These are phyloP conservation scores for Thamnophis elegans DNA, from an alignment of 2,797 vertebrate genomes.

Conservation along the genomic window DNA sequence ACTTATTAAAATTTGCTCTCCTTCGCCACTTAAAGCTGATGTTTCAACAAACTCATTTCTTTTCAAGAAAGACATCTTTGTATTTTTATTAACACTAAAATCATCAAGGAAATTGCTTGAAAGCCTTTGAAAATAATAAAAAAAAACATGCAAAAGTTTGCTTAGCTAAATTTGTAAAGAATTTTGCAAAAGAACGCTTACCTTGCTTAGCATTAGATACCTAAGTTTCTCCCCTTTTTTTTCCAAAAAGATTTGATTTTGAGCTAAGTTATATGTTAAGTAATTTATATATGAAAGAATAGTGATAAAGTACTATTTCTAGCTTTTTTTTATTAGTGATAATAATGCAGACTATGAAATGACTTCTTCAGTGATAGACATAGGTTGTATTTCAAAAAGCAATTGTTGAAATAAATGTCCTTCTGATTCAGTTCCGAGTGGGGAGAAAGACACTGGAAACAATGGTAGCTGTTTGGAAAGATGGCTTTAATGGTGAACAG, in stretches of 20 bases:
- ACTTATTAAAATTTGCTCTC: conserved; percentile 11
- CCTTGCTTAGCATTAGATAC: not conserved
- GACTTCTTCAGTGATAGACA: not conserved
- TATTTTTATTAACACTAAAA: not conserved
- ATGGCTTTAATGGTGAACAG: too few relatives aligned
- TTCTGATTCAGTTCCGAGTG: too few relatives aligned
- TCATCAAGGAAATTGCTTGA: conserved; percentile 15
- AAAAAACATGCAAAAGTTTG: not conserved
- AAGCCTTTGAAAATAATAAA: conserved; percentile 15
- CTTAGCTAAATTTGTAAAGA: conserved; percentile 1
- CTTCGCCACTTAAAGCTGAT: not conserved
- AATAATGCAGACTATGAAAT: conserved; percentile 2
- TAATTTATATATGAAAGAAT: conserved; percentile 26
- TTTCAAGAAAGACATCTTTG: not conserved
- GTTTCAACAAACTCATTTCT: not conserved
- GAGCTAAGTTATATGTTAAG: conserved; percentile 35
- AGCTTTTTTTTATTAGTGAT: conserved; percentile 20
- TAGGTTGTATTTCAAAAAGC: not conserved
- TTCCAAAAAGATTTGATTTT: conserved; percentile 34
- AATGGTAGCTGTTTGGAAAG: too few relatives aligned
- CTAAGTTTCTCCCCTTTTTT: not conserved
- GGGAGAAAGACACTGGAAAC: too few relatives aligned
- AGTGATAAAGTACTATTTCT: conserved; percentile 24
- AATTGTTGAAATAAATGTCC: too few relatives aligned
- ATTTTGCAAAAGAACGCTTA: not conserved